phyloP scores from a whole-genome alignment of 2,797 vertebrate species.

The Catamblyrhynchus diadema region DNA sequence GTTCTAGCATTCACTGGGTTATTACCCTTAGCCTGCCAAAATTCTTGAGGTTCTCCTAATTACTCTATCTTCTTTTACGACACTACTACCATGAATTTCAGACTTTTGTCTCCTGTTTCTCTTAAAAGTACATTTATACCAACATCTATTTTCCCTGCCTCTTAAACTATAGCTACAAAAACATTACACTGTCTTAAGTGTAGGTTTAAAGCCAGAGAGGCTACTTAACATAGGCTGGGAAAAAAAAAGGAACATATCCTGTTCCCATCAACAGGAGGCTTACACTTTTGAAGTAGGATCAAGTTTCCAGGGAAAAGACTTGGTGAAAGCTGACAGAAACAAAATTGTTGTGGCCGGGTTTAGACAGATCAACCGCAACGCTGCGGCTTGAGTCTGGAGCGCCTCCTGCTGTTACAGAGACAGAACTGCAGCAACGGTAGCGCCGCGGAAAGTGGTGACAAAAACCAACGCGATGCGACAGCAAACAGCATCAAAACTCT shows the following conservation, averaged over 20 bases:
- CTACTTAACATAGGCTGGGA: background rate
- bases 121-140: background rate
- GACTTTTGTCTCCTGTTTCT: slow-evolving; percentile 10
- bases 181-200: background rate
- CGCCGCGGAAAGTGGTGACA: background rate
- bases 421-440: background rate
- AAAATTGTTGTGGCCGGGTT: background rate
- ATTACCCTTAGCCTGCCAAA: slow-evolving; percentile 36
- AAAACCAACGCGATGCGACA: background rate
- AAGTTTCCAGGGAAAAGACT: background rate
- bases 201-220: background rate
- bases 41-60: slow-evolving; percentile 55
- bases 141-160: background rate
- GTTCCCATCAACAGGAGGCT: background rate
- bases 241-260: background rate
- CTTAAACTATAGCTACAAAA: background rate
- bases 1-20: slow-evolving; percentile 36
- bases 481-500: background rate
- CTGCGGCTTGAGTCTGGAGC: background rate
- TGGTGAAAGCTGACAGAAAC: background rate
- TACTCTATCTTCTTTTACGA: slow-evolving; percentile 44
- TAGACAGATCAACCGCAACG: background rate
- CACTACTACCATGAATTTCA: slow-evolving; percentile 8
- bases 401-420: background rate
- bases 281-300: background rate